Percentiles rank a stretch among this genome's conserved stretches.
Evolutionary conservation across 2,888 invertebrate species (phyloP).

Genomic region (Pogonocherus hispidulus): DNA sequence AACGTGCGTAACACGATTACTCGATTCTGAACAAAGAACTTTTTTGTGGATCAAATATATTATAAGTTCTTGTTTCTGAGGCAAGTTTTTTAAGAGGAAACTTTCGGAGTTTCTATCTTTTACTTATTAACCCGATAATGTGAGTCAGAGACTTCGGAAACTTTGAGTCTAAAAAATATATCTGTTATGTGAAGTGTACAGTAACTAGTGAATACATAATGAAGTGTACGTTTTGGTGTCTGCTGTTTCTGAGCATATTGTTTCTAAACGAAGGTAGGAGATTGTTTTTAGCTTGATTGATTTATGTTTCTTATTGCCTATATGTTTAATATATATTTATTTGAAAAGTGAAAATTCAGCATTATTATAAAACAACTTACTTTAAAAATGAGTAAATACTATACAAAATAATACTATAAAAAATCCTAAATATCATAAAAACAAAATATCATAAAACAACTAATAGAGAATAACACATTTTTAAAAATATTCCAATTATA

Average conservation of each 20-base stretch:
- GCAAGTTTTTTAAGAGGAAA: neutral
- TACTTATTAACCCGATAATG: neutral
- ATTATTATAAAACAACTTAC: too few relatives aligned
- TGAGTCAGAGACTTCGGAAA: constrained; percentile 2
- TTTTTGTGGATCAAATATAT: neutral
- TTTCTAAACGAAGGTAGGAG: constrained; percentile 21
- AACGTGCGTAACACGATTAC: constrained; percentile 3
- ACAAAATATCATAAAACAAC: too few relatives aligned
- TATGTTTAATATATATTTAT: too few relatives aligned
- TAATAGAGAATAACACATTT: too few relatives aligned
- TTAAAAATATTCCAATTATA: too few relatives aligned
- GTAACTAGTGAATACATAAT: constrained; percentile 10
- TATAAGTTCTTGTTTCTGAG: neutral
- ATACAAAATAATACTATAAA: too few relatives aligned
- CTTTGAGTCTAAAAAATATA: neutral
- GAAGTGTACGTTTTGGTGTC: constrained; percentile 23
- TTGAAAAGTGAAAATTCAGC: too few relatives aligned
- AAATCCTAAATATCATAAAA: too few relatives aligned
- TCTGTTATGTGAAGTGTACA: constrained; percentile 13
- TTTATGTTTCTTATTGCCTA: too few relatives aligned
- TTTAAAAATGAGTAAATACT: too few relatives aligned
- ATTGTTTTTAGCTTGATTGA: neutral
- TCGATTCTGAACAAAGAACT: neutral
- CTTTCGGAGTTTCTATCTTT: neutral
- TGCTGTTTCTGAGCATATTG: constrained; percentile 1